Base-by-base conservation (phyloP, 2,888 invertebrate species). In the Drosophila acutilabella region DNA sequence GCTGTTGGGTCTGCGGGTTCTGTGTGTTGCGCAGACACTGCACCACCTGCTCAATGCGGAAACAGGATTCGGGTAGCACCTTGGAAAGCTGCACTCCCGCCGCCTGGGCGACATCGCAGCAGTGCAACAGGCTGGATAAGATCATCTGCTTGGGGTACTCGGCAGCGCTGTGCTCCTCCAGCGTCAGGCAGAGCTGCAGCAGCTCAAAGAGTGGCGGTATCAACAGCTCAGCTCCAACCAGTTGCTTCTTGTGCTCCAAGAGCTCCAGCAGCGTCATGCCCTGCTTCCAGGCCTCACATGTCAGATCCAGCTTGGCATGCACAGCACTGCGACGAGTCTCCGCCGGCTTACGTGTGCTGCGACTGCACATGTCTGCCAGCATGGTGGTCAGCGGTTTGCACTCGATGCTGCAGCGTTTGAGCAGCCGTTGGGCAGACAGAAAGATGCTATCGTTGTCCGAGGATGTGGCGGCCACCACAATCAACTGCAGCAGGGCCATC, bases 1-100 rank as follows among this genome's bases (percentile, higher is more conserved):
- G 97, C 85, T 98, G 97, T 89, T 99, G 98, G 0, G 98, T 98
- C 92, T 98, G 98, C 0, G 98, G 98, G 92, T 98, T 98, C 88
- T 96, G 96, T 0, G 98, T 97, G 2, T 96, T 95, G 75, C 98
- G 94, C 57, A 99, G 96, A 85, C 98, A 98, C 81, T 97, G 96
- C 0, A 99, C 97, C n/a, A 92, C 88, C 50, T 90, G 82, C 70
- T 92, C 92, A 54, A 92, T 90, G 44, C 90, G 90, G 72, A 92
- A 92, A 2, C 80, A 89, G 10, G 93, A 92, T 59, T 94, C 93
- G 0, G 94, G 91, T 4, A 93, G 85, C n/a, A 74, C 74, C n/a
- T 78, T 73, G 0, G 93, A 88, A 2, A 93, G 82, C 50, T 93
- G 92, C 2, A 94, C 89, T 10, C 93, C 93, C 50, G 93, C 90